Percentiles rank a stretch among this genome's conserved stretches.
These are phyloP conservation scores for Charina bottae DNA, from an alignment of 2,113 vertebrate species.

Conservation along the genomic window DNA sequence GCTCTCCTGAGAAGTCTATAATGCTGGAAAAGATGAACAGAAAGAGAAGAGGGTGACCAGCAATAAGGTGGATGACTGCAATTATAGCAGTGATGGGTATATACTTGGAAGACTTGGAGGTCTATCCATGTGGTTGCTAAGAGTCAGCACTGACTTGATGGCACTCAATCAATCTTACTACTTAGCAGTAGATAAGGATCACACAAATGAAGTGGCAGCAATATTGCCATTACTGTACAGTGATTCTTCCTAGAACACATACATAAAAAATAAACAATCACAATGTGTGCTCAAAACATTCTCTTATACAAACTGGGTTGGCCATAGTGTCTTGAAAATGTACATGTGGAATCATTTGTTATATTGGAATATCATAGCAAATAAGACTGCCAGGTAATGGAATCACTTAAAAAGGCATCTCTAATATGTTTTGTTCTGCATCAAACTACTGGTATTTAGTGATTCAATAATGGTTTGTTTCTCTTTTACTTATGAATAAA, in stretches of 20 bases:
- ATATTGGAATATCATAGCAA: neutral
- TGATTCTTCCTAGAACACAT: neutral
- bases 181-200: neutral
- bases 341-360: neutral
- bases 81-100: too few relatives aligned
- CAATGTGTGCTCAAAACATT: neutral
- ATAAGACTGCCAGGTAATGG: neutral
- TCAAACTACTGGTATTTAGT: neutral
- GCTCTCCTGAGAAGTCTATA: too few relatives aligned
- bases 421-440: neutral
- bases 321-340: neutral
- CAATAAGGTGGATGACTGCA: too few relatives aligned
- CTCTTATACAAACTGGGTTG: neutral
- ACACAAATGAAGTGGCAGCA: neutral
- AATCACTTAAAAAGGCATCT: neutral
- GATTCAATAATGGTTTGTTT: neutral
- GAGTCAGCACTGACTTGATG: too few relatives aligned
- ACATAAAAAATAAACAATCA: neutral
- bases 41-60: too few relatives aligned
- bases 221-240: neutral
- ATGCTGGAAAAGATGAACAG: too few relatives aligned
- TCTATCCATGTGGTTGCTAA: too few relatives aligned
- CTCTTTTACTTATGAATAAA: neutral
- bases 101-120: too few relatives aligned
- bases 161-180: too few relatives aligned